A percentile compares a stretch with the other conserved stretches of the same genome.
phyloP scores from a whole-genome alignment of 2,113 vertebrate genomes.

The Colinus virginianus region DNA sequence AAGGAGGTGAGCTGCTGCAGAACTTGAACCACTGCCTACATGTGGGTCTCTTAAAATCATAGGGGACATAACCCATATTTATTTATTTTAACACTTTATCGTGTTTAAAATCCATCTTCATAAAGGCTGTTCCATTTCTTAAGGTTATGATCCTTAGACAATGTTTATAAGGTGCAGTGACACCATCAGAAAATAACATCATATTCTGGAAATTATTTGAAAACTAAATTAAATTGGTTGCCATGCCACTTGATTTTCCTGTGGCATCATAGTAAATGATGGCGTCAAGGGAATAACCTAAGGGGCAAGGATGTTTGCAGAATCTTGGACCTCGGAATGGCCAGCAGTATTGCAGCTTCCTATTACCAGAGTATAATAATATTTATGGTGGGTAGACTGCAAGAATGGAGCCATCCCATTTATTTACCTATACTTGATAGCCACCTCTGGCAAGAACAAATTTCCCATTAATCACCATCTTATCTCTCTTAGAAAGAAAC shows the following conservation, averaged over 20 bases:
- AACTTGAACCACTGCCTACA: neutral
- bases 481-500: constrained; percentile 67
- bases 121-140: constrained; percentile 1
- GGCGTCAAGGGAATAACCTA: constrained; percentile 50
- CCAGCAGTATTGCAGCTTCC: constrained; percentile 22
- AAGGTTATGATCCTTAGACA: neutral
- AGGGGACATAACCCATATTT: neutral
- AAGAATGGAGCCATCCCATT: constrained; percentile 19
- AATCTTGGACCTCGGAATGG: constrained; percentile 15
- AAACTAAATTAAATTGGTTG: constrained; percentile 43
- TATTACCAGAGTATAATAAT: constrained; percentile 40
- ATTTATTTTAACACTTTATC: neutral
- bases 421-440: constrained; percentile 65
- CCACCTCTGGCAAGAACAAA: constrained; percentile 68
- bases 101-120: constrained; percentile 28
- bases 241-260: constrained; percentile 29
- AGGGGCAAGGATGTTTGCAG: constrained; percentile 25
- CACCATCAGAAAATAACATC: constrained; percentile 2
- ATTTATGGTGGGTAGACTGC: constrained; percentile 55
- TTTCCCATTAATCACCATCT: constrained; percentile 69
- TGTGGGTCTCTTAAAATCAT: neutral
- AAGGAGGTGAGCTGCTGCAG: constrained; percentile 7
- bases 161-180: constrained; percentile 5
- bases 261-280: constrained; percentile 57
- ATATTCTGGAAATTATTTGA: constrained; percentile 43